Evolutionary conservation across 2,888 invertebrate genomes (phyloP).

Genomic region (Bedellia somnulentella): DNA sequence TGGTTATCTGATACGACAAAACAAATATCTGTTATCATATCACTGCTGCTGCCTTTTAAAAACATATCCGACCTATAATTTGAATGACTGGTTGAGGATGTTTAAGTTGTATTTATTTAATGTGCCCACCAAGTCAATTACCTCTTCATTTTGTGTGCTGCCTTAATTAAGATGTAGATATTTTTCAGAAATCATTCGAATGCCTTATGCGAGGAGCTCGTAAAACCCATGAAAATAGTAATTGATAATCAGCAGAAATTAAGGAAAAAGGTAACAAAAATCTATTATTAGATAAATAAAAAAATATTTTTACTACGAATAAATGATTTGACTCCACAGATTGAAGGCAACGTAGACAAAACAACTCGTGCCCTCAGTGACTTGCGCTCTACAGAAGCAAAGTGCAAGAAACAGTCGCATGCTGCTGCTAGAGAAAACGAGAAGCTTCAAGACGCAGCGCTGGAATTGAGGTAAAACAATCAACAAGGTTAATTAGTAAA

Average conservation of each 20-base stretch:
- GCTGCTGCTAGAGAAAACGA: slow-evolving; percentile 87
- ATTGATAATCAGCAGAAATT: slow-evolving; percentile 72
- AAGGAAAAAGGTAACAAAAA: slow-evolving; percentile 71
- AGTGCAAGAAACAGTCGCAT: slow-evolving; percentile 88
- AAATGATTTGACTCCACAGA: too few relatives aligned
- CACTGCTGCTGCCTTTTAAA: too few relatives aligned
- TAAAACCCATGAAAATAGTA: slow-evolving; percentile 79
- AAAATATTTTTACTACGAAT: too few relatives aligned
- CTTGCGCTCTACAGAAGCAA: slow-evolving; percentile 83
- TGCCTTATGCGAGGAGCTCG: slow-evolving; percentile 82
- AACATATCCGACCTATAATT: too few relatives aligned
- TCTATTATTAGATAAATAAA: slow-evolving; percentile 12
- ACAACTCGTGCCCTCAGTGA: slow-evolving; percentile 79
- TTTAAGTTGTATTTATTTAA: too few relatives aligned
- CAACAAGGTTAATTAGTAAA: too few relatives aligned
- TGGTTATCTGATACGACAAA: too few relatives aligned
- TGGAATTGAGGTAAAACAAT: slow-evolving; percentile 51
- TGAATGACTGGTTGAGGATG: too few relatives aligned
- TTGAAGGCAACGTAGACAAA: slow-evolving; percentile 83
- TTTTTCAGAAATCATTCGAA: slow-evolving; percentile 71
- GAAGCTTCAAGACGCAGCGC: slow-evolving; percentile 78
- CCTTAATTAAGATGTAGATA: too few relatives aligned
- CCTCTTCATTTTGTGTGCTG: too few relatives aligned
- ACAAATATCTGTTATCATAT: too few relatives aligned
- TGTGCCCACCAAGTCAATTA: too few relatives aligned